phyloP scores from a whole-genome alignment of 2,888 invertebrate genomes.

The Sminthurides aquaticus region DNA sequence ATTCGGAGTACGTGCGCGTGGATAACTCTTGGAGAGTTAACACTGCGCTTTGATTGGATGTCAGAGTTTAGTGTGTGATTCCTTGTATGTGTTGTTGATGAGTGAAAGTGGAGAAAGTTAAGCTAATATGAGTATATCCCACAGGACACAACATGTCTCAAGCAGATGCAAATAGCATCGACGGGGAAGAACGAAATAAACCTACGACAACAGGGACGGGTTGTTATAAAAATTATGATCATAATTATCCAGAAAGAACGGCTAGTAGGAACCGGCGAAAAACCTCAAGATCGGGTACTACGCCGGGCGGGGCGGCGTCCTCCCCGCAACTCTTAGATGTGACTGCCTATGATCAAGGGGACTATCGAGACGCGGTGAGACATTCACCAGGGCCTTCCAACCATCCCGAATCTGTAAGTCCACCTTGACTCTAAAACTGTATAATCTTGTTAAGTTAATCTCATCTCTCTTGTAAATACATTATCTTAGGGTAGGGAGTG shows the following conservation, averaged over 20 bases:
- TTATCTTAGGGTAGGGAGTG: too few relatives aligned
- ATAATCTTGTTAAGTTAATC: too few relatives aligned
- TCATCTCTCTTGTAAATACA: too few relatives aligned
- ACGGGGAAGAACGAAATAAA: conserved; percentile 57
- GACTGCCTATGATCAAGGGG: conserved; percentile 28
- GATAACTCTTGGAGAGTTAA: too few relatives aligned
- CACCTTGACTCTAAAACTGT: too few relatives aligned
- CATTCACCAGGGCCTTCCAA: conserved; percentile 32
- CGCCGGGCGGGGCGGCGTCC: conserved; percentile 17
- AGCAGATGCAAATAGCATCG: conserved; percentile 76
- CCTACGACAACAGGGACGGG: conserved; percentile 59
- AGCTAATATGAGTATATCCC: conserved; percentile 23
- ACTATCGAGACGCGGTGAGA: conserved; percentile 28
- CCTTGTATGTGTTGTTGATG: too few relatives aligned
- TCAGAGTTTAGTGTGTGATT: too few relatives aligned
- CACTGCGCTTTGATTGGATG: too few relatives aligned
- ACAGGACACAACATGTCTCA: conserved; percentile 87
- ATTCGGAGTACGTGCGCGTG: too few relatives aligned
- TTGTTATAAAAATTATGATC: conserved; percentile 48
- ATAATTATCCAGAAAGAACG: conserved; percentile 27
- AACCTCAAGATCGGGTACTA: conserved; percentile 18
- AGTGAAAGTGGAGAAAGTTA: background rate
- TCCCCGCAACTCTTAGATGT: conserved; percentile 34
- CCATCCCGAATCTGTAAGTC: conserved; percentile 22
- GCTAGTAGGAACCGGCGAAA: conserved; percentile 19